Conservation (phyloP, 1,140 invertebrate species). For the Tetramorium alpestre region DNA sequence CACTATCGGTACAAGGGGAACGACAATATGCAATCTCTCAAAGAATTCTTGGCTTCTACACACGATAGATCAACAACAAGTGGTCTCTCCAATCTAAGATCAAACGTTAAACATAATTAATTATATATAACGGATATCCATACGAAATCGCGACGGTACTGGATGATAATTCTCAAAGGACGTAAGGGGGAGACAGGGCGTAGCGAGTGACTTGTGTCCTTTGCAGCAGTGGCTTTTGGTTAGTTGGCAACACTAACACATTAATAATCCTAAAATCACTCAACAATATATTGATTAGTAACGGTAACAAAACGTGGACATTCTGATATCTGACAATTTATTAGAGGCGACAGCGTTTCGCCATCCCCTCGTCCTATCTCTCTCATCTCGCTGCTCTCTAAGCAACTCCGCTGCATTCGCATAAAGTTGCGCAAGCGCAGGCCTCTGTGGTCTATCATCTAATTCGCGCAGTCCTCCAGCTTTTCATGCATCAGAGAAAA, state of each 20-base stretch:
- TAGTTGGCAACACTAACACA: conserved; percentile 85
- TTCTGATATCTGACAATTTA: conserved; percentile 60
- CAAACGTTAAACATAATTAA: conserved; percentile 12
- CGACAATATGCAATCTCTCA: not conserved
- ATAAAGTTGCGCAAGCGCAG: conserved; percentile 61
- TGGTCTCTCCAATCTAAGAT: not conserved
- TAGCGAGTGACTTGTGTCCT: conserved; percentile 83
- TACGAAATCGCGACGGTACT: conserved; percentile 1
- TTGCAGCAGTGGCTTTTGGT: conserved; percentile 83
- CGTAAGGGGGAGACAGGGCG: conserved; percentile 78
- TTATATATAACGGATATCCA: not conserved
- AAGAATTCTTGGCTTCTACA: not conserved
- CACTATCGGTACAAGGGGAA: not conserved
- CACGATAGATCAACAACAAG: conserved; percentile 6
- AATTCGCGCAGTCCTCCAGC: conserved; percentile 52
- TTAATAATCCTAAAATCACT: conserved; percentile 85
- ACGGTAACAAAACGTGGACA: conserved; percentile 77
- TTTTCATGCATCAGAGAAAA: conserved; percentile 67
- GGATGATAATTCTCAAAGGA: conserved; percentile 52
- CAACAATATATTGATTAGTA: conserved; percentile 83
- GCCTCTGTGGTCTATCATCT: conserved; percentile 39
- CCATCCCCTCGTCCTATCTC: not conserved
- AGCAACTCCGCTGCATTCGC: conserved; percentile 23
- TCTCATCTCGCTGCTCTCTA: not conserved
- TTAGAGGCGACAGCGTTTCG: not conserved